Base-by-base conservation (phyloP, 64 coral and sea anemone species). In the Exaiptasia diaphana region DNA sequence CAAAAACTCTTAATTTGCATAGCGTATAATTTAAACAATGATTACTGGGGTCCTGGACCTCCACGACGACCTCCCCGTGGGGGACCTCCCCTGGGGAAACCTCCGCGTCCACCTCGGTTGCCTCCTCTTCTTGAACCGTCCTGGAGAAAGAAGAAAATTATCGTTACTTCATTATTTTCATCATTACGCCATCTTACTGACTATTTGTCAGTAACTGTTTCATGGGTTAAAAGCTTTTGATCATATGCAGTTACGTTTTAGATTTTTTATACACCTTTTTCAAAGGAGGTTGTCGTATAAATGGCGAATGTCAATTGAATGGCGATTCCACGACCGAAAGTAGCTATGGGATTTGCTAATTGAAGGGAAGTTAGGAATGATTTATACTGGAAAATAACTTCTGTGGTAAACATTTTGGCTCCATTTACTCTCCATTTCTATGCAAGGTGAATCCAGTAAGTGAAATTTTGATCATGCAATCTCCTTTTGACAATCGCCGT, bases 61-160 rank as follows among this genome's bases (percentile, higher is more conserved):
- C 69, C 69, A 30, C 69, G 69, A 13, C 41, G 69, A 20, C 30
- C 41, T 8, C 69, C 69, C 15, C 69, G 32, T 33, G 2, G 31
- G 30, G 30, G 36, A 7, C 69, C 68, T 21, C 68, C 69, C 11
- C 69, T 73, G 69, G 30, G 32, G 41, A 73, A 42, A 22, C 69
- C 69, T 28, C 69, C 26, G 9, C 38, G 41, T 0, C 69, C 67
- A 35, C 64, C 67, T 73, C 69, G 36, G 39, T 40, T 21, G 14
- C 69, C 69, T 23, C 69, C 69, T 73, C 69, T 41, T 41, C 69
- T 49, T 13, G 9, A 42, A 38, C 69, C 44, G 38, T 49, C 69
- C 44, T 49, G 69, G 18, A 0, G 40, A 71, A 20, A 32, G 3
- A 45, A 33, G 44, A 3, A 0, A 0, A 73, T 52, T n/a, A 52